Evolutionary conservation across 2,888 invertebrate genomes (phyloP).

Genomic region (Leucophenga maculata): DNA sequence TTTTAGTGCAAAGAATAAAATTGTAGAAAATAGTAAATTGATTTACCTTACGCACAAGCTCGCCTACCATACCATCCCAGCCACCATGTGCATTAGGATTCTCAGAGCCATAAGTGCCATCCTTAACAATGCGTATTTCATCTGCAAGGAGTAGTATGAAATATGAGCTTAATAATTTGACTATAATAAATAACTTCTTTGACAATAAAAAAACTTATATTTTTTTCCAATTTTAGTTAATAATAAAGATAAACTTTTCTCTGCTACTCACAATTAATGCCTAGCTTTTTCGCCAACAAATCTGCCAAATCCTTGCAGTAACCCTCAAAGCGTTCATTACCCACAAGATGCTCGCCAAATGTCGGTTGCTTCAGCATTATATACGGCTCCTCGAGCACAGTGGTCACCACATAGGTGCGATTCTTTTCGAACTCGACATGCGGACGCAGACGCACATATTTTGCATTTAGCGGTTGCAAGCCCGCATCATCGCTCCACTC

Average conservation of each 20-base stretch:
- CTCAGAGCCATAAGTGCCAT: constrained; percentile 87
- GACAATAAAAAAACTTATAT: no score
- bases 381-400: constrained; percentile 90
- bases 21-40: no score
- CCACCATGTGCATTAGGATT: constrained; percentile 82
- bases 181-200: no score
- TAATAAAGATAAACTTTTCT: neutral
- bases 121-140: constrained; percentile 87
- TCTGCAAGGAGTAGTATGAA: constrained; percentile 74
- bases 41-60: constrained; percentile 87
- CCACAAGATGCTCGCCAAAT: constrained; percentile 77
- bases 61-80: constrained; percentile 92
- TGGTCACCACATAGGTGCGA: constrained; percentile 89
- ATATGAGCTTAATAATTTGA: constrained; percentile 9
- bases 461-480: constrained; percentile 82
- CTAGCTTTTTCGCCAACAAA: constrained; percentile 83
- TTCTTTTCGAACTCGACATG: constrained; percentile 84
- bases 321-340: constrained; percentile 88
- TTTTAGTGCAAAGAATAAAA: no score
- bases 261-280: constrained; percentile 84
- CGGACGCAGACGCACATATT: constrained; percentile 82
- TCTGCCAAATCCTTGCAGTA: constrained; percentile 94
- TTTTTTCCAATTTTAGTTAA: constrained; percentile 7
- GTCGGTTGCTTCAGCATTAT: constrained; percentile 83
- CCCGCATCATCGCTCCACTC: constrained; percentile 90